A percentile compares a stretch with the other conserved stretches of the same genome.
Conservation (phyloP, 2,888 invertebrate species). For the Drosophila kuntzei region DNA sequence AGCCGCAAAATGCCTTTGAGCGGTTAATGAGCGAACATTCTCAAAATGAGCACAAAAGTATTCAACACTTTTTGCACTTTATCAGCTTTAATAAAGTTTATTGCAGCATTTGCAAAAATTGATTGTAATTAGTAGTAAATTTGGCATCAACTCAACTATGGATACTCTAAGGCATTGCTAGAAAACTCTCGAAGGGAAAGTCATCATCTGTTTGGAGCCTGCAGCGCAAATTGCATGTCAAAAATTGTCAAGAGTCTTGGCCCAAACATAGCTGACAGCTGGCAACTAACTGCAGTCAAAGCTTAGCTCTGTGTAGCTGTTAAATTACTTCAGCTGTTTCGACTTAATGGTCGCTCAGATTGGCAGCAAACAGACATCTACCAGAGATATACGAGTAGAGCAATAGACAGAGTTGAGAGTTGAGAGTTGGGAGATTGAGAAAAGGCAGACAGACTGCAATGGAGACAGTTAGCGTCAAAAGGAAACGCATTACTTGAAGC, state of each 20-base stretch:
- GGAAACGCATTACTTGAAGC: constrained; percentile 68
- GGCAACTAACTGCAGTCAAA: constrained; percentile 23
- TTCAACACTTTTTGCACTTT: constrained; percentile 43
- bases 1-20: constrained; percentile 47
- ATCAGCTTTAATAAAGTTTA: constrained; percentile 36
- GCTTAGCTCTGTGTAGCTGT: constrained; percentile 42
- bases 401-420: not conserved
- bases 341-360: constrained; percentile 71
- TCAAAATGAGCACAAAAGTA: constrained; percentile 27
- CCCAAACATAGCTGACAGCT: constrained; percentile 5
- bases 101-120: constrained; percentile 35
- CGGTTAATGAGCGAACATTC: constrained; percentile 52
- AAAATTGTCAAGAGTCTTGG: constrained; percentile 49
- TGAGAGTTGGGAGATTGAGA: not conserved
- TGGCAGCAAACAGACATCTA: constrained; percentile 74
- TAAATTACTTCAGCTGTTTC: constrained; percentile 66
- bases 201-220: constrained; percentile 24
- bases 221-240: constrained; percentile 67
- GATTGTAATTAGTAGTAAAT: constrained; percentile 61
- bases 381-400: constrained; percentile 14
- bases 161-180: not conserved
- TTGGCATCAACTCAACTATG: constrained; percentile 15
- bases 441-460: not conserved
- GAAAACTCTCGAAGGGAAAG: constrained; percentile 9
- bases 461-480: constrained; percentile 48